A percentile compares a stretch with the other conserved stretches of the same genome.
phyloP scores from a whole-genome alignment of 2,888 invertebrate species.

The Dendrolimus pini region DNA sequence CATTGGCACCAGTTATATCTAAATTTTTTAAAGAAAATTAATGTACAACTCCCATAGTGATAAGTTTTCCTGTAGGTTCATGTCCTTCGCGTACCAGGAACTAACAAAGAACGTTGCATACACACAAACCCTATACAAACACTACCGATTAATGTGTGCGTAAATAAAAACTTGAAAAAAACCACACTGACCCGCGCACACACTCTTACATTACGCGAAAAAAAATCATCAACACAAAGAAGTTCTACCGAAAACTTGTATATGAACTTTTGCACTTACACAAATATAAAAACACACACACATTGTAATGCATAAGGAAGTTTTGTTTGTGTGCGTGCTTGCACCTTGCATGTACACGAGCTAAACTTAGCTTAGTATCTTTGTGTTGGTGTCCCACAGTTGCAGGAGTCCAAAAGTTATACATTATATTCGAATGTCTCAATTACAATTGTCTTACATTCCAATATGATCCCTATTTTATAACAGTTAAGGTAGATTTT shows the following conservation, averaged over 20 bases:
- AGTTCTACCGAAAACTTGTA: conserved; percentile 73
- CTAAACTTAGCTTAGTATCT: conserved; percentile 62
- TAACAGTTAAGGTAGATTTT: conserved; percentile 14
- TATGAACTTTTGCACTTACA: conserved; percentile 67
- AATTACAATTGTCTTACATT: conserved; percentile 15
- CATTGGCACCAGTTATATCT: too few relatives aligned
- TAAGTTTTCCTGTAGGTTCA: neutral
- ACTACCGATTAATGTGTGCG: conserved; percentile 36
- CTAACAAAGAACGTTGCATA: conserved; percentile 60
- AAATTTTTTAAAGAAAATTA: too few relatives aligned
- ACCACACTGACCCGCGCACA: conserved; percentile 70
- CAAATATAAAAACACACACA: conserved; percentile 26
- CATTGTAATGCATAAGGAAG: conserved; percentile 38
- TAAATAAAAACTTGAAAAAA: conserved; percentile 68
- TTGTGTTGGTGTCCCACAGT: conserved; percentile 55
- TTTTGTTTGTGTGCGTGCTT: conserved; percentile 48
- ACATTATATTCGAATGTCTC: conserved; percentile 15
- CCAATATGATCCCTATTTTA: conserved; percentile 6
- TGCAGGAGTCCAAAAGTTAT: conserved; percentile 65
- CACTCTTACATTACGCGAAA: conserved; percentile 50
- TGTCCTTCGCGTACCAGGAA: neutral
- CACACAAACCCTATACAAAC: conserved; percentile 45
- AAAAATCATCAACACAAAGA: conserved; percentile 76
- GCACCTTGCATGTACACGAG: conserved; percentile 48
- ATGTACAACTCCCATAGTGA: too few relatives aligned